phyloP scores from a whole-genome alignment of 2,888 invertebrate genomes.

The Tetramorium bicarinatum region DNA sequence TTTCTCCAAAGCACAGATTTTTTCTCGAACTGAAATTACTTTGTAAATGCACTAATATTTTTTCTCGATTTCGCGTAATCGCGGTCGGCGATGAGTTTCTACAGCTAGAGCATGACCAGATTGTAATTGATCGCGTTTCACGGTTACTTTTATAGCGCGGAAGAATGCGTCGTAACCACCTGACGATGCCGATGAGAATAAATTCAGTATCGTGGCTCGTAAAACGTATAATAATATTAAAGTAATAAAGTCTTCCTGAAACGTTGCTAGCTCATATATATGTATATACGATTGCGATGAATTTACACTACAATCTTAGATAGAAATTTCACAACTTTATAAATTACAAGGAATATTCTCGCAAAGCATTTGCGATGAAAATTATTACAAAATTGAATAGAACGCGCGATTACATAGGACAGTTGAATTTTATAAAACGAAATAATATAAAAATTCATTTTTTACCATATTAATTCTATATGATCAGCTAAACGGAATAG shows the following conservation, averaged over 20 bases:
- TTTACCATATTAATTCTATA: background rate
- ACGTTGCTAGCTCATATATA: constrained; percentile 41
- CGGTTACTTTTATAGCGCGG: constrained; percentile 72
- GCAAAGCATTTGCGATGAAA: background rate
- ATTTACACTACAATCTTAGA: background rate
- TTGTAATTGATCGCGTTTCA: constrained; percentile 78
- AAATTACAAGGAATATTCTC: background rate
- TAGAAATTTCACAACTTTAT: background rate
- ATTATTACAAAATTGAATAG: background rate
- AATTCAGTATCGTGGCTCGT: constrained; percentile 49
- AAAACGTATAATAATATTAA: constrained; percentile 66
- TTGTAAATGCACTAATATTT: background rate
- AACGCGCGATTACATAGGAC: background rate
- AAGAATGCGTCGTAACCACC: constrained; percentile 40
- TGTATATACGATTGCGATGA: background rate
- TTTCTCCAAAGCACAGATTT: background rate
- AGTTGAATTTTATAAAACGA: background rate
- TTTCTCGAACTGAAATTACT: background rate
- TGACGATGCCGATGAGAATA: constrained; percentile 60
- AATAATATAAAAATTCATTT: background rate
- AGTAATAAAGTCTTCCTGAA: constrained; percentile 70
- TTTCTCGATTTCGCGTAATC: constrained; percentile 11
- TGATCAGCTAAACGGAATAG: background rate
- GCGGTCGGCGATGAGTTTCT: constrained; percentile 62
- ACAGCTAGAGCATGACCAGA: constrained; percentile 68